phyloP scores from a whole-genome alignment of 2,113 vertebrate species.

The Atractosteus spatula region DNA sequence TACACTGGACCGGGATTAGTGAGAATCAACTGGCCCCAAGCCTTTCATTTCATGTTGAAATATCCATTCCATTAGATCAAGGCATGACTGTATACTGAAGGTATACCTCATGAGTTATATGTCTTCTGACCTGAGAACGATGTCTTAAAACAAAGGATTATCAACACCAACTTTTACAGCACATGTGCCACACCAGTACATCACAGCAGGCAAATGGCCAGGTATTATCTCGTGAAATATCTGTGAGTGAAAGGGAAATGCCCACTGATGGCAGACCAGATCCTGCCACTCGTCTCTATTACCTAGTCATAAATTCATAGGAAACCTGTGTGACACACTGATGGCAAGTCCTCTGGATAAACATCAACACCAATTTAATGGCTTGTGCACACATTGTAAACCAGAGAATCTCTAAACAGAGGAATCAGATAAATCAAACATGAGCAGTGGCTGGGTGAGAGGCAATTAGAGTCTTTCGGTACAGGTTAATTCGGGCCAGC shows the following conservation, averaged over 20 bases:
- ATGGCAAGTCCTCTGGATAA: slow-evolving; percentile 75
- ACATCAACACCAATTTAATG: slow-evolving; percentile 75
- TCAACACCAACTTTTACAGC: background rate
- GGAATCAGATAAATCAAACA: slow-evolving; percentile 72
- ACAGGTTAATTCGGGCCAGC: slow-evolving; percentile 48
- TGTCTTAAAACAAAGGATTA: background rate
- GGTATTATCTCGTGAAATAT: slow-evolving; percentile 29
- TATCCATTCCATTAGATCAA: background rate
- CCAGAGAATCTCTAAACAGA: slow-evolving; percentile 68
- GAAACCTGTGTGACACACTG: slow-evolving; percentile 57
- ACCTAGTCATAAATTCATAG: slow-evolving; percentile 79
- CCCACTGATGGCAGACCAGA: slow-evolving; percentile 45
- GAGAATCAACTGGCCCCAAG: no score
- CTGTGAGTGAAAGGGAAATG: slow-evolving; percentile 48
- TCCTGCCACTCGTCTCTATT: slow-evolving; percentile 70
- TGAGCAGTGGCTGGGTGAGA: slow-evolving; percentile 52
- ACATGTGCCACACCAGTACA: background rate
- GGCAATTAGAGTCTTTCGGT: slow-evolving; percentile 64
- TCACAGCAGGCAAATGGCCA: slow-evolving; percentile 25
- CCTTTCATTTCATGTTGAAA: no score
- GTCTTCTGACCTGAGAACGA: slow-evolving; percentile 4
- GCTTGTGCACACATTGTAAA: slow-evolving; percentile 77
- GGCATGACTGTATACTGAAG: background rate
- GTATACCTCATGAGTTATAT: background rate
- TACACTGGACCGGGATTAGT: no score